Evolutionary conservation across 1,140 invertebrate genomes (phyloP).

Genomic region (Cherax quadricarinatus): DNA sequence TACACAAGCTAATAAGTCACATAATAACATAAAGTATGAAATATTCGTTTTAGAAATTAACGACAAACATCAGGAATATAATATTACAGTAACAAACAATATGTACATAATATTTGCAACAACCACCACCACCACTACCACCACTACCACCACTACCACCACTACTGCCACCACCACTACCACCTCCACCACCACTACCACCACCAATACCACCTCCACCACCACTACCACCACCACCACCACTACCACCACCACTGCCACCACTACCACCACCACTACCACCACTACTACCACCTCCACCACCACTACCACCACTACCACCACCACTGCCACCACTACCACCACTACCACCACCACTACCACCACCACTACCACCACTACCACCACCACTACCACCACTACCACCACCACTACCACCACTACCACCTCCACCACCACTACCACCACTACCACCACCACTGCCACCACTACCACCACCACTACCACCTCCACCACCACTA

Average conservation of each 20-base stretch:
- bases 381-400: slow-evolving; percentile 4
- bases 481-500: not conserved
- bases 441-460: not conserved
- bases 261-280: not conserved
- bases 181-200: not conserved
- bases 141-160: not conserved
- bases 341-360: not conserved
- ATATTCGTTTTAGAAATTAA: too few species aligned
- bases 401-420: slow-evolving; percentile 16
- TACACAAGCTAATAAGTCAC: too few species aligned
- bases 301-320: not conserved
- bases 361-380: slow-evolving; percentile 16
- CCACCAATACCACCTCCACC: not conserved
- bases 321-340: not conserved
- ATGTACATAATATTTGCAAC: too few species aligned
- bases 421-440: not conserved
- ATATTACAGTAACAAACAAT: too few species aligned
- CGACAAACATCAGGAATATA: too few species aligned
- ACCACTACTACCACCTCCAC: not conserved
- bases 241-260: not conserved
- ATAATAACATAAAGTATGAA: too few species aligned
- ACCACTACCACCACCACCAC: not conserved
- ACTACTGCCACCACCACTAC: not conserved
- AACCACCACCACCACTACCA: not conserved
- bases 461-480: not conserved